Base-by-base conservation (phyloP, 2,888 invertebrate genomes). In the Melolontha melolontha region DNA sequence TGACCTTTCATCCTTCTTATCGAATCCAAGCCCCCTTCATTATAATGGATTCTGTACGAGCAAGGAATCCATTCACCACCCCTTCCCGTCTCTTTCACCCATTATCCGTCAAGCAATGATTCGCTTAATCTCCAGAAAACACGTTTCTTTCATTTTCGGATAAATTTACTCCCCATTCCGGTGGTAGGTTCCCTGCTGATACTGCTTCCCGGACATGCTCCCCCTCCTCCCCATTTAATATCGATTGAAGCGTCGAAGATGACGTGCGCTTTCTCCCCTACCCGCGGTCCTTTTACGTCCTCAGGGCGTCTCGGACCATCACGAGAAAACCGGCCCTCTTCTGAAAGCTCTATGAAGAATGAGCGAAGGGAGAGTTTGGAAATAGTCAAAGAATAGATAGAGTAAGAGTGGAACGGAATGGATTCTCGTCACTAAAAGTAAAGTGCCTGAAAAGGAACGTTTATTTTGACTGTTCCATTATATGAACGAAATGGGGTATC, bases 71-170 rank as follows among this genome's bases (percentile, higher is more conserved):
- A 59, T 59, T 59, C 54, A 54, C 17, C 55, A 40, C 47, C 14
- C 12, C 47, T 14, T 1, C 34, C 47, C 59, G 16, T 59, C 29
- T 59, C 59, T 47, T 47, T 47, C 44, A 11, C 34, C 59, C 44
- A 59, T 59, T 59, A 59, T 59, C 44, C 59, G 47, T 44, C 44
- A 47, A 59, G 59, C 29, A 59, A 59, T 59, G 59, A 59, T 59
- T 59, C 59, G 59, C 59, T 59, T 59, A 59, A 59, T 59, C 59
- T 59, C 44, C 59, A 47, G 59, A 59, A 47, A 59, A 59, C 59
- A 59, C 59, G 59, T 59, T 59, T 59, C 59, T 59, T 59, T 59
- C 59, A 59, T 59, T 59, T 59, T 59, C 59, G 59, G 59, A 59
- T 59, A 59, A 59, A 59, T 59, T 59, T 59, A 47, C 59, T 59